Conservation (phyloP, 2,888 invertebrate species). For the Limnephilus lunatus region DNA sequence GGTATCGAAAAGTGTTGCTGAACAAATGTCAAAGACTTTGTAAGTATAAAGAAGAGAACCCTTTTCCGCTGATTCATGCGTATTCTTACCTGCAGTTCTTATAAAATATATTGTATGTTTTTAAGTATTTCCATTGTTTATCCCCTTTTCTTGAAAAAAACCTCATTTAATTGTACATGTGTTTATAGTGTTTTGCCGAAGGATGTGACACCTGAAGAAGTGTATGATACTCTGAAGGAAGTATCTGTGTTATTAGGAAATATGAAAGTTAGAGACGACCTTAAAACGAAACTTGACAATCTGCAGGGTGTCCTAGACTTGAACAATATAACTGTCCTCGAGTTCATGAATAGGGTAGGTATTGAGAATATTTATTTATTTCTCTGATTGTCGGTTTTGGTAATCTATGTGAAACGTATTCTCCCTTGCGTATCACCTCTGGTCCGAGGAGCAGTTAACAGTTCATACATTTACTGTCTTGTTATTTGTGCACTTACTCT, state of each 20-base stretch:
- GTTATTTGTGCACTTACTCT: no score
- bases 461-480: no score
- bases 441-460: background rate
- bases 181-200: conserved; percentile 38
- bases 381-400: no score
- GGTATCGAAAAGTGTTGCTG: conserved; percentile 76
- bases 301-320: conserved; percentile 28
- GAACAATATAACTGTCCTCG: conserved; percentile 31
- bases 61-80: background rate
- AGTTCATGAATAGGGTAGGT: conserved; percentile 37
- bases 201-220: conserved; percentile 70
- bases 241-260: conserved; percentile 71
- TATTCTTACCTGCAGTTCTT: background rate
- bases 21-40: conserved; percentile 74
- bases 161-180: background rate
- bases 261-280: conserved; percentile 67
- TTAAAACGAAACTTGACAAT: conserved; percentile 67
- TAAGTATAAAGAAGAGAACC: conserved; percentile 70
- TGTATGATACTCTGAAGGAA: conserved; percentile 70
- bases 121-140: no score
- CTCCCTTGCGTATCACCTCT: background rate
- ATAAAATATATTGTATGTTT: background rate
- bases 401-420: background rate
- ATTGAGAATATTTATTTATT: no score
- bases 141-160: background rate